Evolutionary conservation across 23 tunicate genomes (phyloP).

Genomic region (Clavelina lepadiformis): DNA sequence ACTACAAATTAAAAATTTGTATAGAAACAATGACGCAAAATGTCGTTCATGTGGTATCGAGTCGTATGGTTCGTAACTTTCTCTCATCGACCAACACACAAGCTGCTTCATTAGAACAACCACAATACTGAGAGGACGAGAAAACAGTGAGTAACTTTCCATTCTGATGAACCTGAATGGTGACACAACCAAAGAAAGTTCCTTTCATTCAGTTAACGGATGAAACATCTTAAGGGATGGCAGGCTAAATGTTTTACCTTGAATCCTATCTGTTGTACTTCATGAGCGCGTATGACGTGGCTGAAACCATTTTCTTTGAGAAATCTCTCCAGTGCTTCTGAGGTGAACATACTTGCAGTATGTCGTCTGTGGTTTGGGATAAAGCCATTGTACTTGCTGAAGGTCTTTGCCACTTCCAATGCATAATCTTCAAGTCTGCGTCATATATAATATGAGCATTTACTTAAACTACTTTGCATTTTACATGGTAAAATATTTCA

Average conservation of each 20-base stretch:
- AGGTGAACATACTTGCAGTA: constrained; percentile 84
- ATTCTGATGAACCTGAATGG: constrained; percentile 73
- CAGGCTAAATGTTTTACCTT: too few relatives aligned
- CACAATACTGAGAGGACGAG: constrained; percentile 90
- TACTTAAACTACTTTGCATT: neutral
- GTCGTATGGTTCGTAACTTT: constrained; percentile 82
- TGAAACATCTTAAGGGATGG: neutral
- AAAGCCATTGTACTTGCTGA: constrained; percentile 55
- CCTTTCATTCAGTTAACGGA: neutral
- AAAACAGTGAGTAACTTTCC: constrained; percentile 91
- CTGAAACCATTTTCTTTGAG: constrained; percentile 47
- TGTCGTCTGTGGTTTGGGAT: constrained; percentile 48
- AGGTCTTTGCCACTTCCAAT: constrained; percentile 25
- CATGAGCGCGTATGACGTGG: constrained; percentile 94
- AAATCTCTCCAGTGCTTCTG: constrained; percentile 69
- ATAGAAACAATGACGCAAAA: too few relatives aligned
- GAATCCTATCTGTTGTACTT: constrained; percentile 88
- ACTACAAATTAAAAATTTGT: too few relatives aligned
- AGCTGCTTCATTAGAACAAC: constrained; percentile 94
- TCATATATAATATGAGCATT: neutral
- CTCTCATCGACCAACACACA: constrained; percentile 87
- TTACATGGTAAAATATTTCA: neutral
- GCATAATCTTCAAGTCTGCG: constrained; percentile 24
- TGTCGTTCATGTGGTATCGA: constrained; percentile 76
- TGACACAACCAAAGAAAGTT: neutral